Base-by-base conservation (phyloP, 2,113 vertebrate species). In the Sylvicapra grimmia region DNA sequence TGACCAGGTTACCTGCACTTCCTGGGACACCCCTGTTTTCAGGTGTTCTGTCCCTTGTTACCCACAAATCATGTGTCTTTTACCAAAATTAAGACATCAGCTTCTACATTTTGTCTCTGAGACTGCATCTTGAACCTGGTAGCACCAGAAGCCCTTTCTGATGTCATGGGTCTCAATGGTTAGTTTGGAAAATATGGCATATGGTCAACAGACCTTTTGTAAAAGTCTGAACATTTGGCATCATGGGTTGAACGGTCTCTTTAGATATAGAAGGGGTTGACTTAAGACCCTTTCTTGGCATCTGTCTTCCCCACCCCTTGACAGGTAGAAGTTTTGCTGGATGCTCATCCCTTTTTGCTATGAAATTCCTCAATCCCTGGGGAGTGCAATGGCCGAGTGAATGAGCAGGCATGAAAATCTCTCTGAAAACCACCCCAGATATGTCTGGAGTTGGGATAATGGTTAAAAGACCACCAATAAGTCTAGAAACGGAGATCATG, bases 1-100 rank as follows among this genome's bases (percentile, higher is more conserved):
- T 6, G 31, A 3, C 21, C 13, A 0, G 5, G 8, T 3, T 15
- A 4, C 53, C 29, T 13, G 53, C 40, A 19, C 47, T 91, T 77
- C 44, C 53, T 7, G 61, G 51, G 68, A 65, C 54, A 7, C 8
- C n/a, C 58, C 40, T 54, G 5, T 93, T 68, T 44, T 47, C 80
- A 72, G 72, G 44, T 29, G 1, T 82, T 44, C 63, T 51, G 27
- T 86, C 80, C 72, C 63, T 83, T 21, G 59, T 68, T 49, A 83
- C 54, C 47, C 25, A 4, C 68, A 33, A 14, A 36, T 16, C 86
- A 80, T 11, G 33, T 31, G 49, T 51, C 51, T 86, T 56, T 95
- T 31, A 51, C 49, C 29, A 1, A 56, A 44, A 83, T 16, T 0
- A 13, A 63, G 75, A 86, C 25, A 13, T 27, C 27, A 40, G 21